These are phyloP conservation scores for Phyllostomus hastatus DNA, from an alignment of 2,113 vertebrate genomes.

Conservation along the genomic window DNA sequence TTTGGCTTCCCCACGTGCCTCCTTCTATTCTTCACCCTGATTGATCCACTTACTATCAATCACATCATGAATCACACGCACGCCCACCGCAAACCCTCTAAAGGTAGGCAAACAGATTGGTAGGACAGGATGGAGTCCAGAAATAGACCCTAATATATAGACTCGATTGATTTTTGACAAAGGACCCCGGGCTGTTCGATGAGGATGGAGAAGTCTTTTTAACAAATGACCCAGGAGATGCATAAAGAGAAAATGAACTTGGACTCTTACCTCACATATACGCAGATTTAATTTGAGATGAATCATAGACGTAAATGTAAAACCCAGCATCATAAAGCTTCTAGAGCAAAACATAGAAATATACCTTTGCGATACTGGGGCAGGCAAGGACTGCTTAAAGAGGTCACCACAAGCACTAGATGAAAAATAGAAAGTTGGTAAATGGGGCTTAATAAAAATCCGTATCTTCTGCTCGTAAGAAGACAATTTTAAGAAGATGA, in stretches of 20 bases:
- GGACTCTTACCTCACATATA: not conserved
- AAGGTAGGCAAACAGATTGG: not conserved
- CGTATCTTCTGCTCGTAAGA: not conserved
- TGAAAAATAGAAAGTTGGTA: slow-evolving; percentile 20
- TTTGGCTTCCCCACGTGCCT: rapidly evolving
- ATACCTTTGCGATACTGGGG: not conserved
- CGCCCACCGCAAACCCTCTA: not conserved
- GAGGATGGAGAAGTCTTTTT: not conserved
- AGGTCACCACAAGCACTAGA: not conserved
- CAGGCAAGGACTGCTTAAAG: not conserved
- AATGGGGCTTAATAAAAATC: slow-evolving; percentile 32
- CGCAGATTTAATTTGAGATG: slow-evolving; percentile 6
- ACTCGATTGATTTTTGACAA: slow-evolving; percentile 18
- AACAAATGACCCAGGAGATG: not conserved
- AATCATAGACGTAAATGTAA: not conserved
- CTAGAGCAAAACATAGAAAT: not conserved
- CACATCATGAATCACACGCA: not conserved
- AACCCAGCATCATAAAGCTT: not conserved
- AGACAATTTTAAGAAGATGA: not conserved
- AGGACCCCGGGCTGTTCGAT: not conserved
- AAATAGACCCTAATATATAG: not conserved
- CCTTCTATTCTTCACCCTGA: not conserved
- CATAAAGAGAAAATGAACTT: not conserved
- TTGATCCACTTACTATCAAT: not conserved
- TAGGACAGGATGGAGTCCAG: not conserved